Evolutionary conservation across 2,888 invertebrate species (phyloP), one percentile per base, ranked within the genome.

Genomic region (Caenorhabditis imperialis): DNA sequence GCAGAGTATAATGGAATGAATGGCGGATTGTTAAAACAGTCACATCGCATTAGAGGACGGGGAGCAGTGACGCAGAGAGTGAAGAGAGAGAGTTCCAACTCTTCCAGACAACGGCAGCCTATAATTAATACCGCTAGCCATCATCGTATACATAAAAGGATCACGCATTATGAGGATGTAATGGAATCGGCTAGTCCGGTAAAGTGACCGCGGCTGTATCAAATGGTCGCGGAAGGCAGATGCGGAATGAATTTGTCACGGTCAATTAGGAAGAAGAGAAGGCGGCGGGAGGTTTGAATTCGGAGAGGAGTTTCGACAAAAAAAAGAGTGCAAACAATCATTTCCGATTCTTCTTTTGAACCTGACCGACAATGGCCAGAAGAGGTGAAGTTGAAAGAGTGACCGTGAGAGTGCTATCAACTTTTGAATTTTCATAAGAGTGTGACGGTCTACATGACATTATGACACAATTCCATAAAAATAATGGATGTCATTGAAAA

Each of bases 181-280:
- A 65, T 65, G 65, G 65, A 65, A 57, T 65, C 55, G 54, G 55
- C 57, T 63, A 63, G 42, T 55, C 65, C 65, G 55, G 65, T 65
- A 65, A 65, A 65, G 57, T 65, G 65, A 65, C 65, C 65, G 40
- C 58, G 20, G 48, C 25, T 38, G 35, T 27, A 47, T 40, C 35
- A 30, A 33, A 2, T 0, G 20, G n/a, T 20, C 33, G 18, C 14
- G 37, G 10, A 2, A 33, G 50, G 25, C 53, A 63, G 62, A 65
- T 38, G 54, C 40, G 35, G 54, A 65, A 65, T 30, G 30, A 30
- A 51, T 72, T 72, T 72, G 71, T 72, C 71, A 72, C 71, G 71
- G 62, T 72, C 63, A 72, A 72, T 72, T 65, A 65, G 48, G 50
- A 57, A 65, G 35, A 57, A 30, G 10, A 7, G 30, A 30, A 7